Evolutionary conservation across 2,888 invertebrate genomes (phyloP).

Genomic region (Oxyteleia sp.): DNA sequence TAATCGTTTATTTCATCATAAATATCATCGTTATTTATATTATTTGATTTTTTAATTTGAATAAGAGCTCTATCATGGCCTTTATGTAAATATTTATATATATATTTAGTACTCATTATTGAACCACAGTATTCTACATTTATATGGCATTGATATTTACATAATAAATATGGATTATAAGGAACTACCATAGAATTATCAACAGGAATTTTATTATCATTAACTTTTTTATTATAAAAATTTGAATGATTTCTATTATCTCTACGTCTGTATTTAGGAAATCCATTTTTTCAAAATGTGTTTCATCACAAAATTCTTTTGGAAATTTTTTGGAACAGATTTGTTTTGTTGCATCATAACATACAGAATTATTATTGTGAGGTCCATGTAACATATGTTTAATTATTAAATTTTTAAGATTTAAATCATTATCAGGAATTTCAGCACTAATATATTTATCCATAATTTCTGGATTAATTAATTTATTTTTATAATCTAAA

Average conservation of each 20-base stretch:
- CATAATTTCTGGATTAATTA: background rate
- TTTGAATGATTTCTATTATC: conserved; percentile 7
- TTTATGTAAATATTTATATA: conserved; percentile 49
- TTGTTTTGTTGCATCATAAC: conserved; percentile 1
- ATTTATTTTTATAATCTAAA: conserved; percentile 26
- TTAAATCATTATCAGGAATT: background rate
- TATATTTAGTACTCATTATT: conserved; percentile 58
- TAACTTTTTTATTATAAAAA: conserved; percentile 22
- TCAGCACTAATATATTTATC: conserved; percentile 21
- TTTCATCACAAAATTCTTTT: conserved; percentile 16
- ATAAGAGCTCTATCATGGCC: conserved; percentile 6
- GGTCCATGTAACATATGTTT: conserved; percentile 11
- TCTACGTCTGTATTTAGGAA: conserved; percentile 11
- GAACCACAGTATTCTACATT: conserved; percentile 71
- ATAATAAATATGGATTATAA: conserved; percentile 40
- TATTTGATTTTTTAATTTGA: conserved; percentile 12
- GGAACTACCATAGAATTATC: conserved; percentile 30
- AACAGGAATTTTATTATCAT: background rate
- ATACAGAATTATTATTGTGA: background rate
- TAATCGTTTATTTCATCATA: conserved; percentile 33
- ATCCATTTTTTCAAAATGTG: conserved; percentile 24
- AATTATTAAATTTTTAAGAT: conserved; percentile 11
- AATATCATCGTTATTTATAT: background rate
- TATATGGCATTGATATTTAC: conserved; percentile 63
- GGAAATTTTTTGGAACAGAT: conserved; percentile 16